Evolutionary conservation across 2,888 invertebrate species (phyloP).

Genomic region (Rhynchonema sp.): DNA sequence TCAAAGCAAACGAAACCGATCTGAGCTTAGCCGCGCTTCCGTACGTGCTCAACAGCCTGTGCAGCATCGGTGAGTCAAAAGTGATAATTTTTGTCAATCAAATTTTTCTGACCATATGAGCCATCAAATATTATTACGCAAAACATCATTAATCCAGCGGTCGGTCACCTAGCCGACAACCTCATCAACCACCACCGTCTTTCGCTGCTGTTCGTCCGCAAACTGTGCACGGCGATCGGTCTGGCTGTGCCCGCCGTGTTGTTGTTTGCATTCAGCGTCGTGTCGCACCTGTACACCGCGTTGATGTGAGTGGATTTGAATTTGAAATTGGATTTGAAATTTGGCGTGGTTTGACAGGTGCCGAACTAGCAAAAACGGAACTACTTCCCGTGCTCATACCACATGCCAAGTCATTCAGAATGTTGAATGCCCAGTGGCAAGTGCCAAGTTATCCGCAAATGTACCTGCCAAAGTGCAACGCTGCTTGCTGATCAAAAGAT

Average conservation of each 20-base stretch:
- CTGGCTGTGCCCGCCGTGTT: conserved; percentile 51
- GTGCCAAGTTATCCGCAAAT: no score
- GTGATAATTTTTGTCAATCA: neutral
- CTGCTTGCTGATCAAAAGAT: no score
- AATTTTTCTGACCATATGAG: neutral
- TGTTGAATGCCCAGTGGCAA: no score
- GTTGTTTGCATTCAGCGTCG: conserved; percentile 48
- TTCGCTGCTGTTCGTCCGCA: conserved; percentile 46
- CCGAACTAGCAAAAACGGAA: no score
- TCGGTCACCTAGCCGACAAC: conserved; percentile 51
- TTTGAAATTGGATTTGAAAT: neutral
- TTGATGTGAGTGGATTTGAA: conserved; percentile 35
- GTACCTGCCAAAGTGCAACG: no score
- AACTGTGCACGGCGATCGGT: conserved; percentile 51
- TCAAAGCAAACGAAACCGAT: conserved; percentile 47
- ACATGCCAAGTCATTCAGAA: no score
- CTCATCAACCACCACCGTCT: conserved; percentile 43
- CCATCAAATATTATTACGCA: neutral
- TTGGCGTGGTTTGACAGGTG: no score
- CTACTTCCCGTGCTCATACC: no score
- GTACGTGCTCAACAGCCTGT: conserved; percentile 50
- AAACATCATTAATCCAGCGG: conserved; percentile 16
- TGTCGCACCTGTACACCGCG: conserved; percentile 47
- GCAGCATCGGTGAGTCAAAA: conserved; percentile 40
- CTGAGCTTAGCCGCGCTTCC: conserved; percentile 53